These are phyloP conservation scores for Bedellia somnulentella DNA, from an alignment of 2,888 invertebrate species.

Conservation along the genomic window DNA sequence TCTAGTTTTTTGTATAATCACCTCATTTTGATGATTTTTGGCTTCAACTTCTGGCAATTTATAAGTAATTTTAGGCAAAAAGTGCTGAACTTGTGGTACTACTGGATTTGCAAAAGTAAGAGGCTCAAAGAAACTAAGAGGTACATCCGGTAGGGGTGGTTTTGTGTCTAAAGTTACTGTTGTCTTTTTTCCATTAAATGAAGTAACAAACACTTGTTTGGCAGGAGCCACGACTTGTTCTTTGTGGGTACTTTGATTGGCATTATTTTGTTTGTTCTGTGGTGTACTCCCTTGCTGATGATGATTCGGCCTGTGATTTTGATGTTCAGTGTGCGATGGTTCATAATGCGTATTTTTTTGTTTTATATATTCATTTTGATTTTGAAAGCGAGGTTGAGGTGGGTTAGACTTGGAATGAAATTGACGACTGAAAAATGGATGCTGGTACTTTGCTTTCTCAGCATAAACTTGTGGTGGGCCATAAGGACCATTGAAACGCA, in stretches of 20 bases:
- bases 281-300: too few species aligned
- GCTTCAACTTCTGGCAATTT: slow-evolving; percentile 22
- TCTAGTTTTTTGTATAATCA: slow-evolving; percentile 26
- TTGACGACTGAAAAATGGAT: too few species aligned
- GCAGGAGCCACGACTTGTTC: slow-evolving; percentile 17
- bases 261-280: too few species aligned
- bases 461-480: slow-evolving; percentile 25
- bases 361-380: too few species aligned
- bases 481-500: too few species aligned
- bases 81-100: slow-evolving; percentile 52
- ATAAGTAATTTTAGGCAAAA: slow-evolving; percentile 40
- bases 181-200: slow-evolving; percentile 35
- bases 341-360: too few species aligned
- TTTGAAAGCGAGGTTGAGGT: too few species aligned
- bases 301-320: too few species aligned
- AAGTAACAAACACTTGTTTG: slow-evolving; percentile 22
- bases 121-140: slow-evolving; percentile 42
- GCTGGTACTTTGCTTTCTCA: slow-evolving; percentile 20
- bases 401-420: too few species aligned
- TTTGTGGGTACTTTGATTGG: too few species aligned
- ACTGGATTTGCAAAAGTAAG: slow-evolving; percentile 44
- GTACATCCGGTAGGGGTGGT: slow-evolving; percentile 33
- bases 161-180: slow-evolving; percentile 32
- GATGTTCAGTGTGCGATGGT: too few species aligned
- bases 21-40: slow-evolving; percentile 30